Evolutionary conservation across 1,140 invertebrate species (phyloP).

Genomic region (Eumaeus atala): DNA sequence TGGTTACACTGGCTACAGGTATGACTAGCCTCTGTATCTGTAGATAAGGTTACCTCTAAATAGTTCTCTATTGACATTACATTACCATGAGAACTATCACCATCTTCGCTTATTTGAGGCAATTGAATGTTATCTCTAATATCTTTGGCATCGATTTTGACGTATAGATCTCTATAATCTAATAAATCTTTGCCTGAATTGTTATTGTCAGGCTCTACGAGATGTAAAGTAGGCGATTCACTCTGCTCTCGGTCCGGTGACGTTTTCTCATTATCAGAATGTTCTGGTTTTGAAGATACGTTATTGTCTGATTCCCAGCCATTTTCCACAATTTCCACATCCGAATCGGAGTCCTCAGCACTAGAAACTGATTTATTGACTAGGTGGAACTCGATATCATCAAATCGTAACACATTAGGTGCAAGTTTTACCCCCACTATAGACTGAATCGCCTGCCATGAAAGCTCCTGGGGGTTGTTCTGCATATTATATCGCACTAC

Average conservation of each 20-base stretch:
- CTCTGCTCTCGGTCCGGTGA: conserved; percentile 56
- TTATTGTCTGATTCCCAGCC: conserved; percentile 69
- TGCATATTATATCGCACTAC: conserved; percentile 74
- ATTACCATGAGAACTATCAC: conserved; percentile 67
- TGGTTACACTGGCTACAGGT: conserved; percentile 66
- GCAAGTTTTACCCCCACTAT: conserved; percentile 74
- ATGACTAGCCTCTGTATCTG: conserved; percentile 71
- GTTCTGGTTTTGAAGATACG: conserved; percentile 58
- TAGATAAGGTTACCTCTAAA: conserved; percentile 70
- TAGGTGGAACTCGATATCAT: conserved; percentile 71
- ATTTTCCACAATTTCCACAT: conserved; percentile 73
- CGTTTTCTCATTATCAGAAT: conserved; percentile 63
- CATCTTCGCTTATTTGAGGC: conserved; percentile 51
- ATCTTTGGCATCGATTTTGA: conserved; percentile 66
- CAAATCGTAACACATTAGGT: conserved; percentile 69
- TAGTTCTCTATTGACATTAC: conserved; percentile 73
- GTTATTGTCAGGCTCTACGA: conserved; percentile 64
- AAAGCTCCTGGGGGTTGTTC: conserved; percentile 74
- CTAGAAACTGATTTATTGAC: conserved; percentile 60
- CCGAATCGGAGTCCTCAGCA: conserved; percentile 69
- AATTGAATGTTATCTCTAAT: conserved; percentile 48
- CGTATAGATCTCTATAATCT: conserved; percentile 56
- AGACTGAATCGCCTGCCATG: conserved; percentile 74
- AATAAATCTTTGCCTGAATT: conserved; percentile 55
- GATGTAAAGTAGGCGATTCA: conserved; percentile 59